phyloP scores from a whole-genome alignment of 2,888 invertebrate genomes.

The Eudasyphora cyanicolor region DNA sequence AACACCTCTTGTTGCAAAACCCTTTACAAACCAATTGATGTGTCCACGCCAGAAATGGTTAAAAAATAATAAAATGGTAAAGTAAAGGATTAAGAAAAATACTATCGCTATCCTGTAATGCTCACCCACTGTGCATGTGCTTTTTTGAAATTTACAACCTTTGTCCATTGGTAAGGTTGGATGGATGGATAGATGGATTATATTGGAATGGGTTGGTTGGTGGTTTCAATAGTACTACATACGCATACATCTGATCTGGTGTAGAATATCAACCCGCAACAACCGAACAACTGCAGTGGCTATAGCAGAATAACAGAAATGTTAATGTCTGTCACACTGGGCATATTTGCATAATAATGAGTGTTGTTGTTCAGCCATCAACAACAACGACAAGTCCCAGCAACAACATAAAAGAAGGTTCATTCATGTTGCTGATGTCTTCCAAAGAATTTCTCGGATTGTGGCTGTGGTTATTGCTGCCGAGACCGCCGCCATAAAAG shows the following conservation, averaged over 20 bases:
- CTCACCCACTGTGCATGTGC: too few species aligned
- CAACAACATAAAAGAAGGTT: conserved; percentile 19
- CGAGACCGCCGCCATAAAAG: neutral
- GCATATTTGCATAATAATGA: conserved; percentile 55
- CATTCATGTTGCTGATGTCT: conserved; percentile 6
- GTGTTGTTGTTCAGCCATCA: too few species aligned
- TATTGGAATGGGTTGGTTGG: neutral
- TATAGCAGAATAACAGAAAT: conserved; percentile 57
- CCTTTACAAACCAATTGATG: too few species aligned
- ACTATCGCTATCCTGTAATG: too few species aligned
- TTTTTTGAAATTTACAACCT: too few species aligned
- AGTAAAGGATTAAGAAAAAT: too few species aligned
- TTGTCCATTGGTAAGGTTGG: too few species aligned
- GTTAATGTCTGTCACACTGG: conserved; percentile 39
- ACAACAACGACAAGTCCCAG: too few species aligned
- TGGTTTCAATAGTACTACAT: neutral
- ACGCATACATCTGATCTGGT: conserved; percentile 40
- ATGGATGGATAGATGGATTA: neutral
- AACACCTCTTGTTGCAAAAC: too few species aligned
- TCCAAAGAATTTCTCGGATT: conserved; percentile 26
- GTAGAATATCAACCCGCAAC: conserved; percentile 56
- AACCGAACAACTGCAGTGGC: neutral
- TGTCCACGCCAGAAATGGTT: too few species aligned
- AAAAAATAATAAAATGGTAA: too few species aligned
- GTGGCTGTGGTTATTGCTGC: neutral